Evolutionary conservation across 2,113 vertebrate species (phyloP), one percentile per base, ranked within the genome.

Genomic region (Speoplatyrhinus poulsoni): DNA sequence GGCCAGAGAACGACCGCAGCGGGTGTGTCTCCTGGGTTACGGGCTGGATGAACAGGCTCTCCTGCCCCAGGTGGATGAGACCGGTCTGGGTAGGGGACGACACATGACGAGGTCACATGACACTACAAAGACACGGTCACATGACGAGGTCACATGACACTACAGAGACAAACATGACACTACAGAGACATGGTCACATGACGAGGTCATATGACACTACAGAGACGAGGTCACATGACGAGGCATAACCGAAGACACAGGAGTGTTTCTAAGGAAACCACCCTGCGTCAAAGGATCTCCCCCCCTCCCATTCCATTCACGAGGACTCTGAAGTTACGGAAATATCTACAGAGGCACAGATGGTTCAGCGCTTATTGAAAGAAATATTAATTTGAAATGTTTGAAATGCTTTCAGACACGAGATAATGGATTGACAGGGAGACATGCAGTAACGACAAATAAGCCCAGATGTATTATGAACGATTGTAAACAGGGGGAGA

Each of bases 21-120:
- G 90, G 91, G 4, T 69, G 41, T 0, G 52, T 19, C 9, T 17
- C 7, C n/a, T 68, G 70, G 41, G 88, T 93, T 80, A 95, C 80
- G 0, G 97, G 97, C 65, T 95, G 88, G 65, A 99, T 94, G 41
- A 96, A 91, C 81, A 98, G 79, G 60, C 90, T 92, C 60, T 98
- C 95, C 60, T 92, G 89, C 62, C 92, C 94, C 0, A 94, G 85
- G 48, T 96, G 94, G 79, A 99, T 92, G 52, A 95, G 89, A n/a
- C 96, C 97, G 62, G 92, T 94, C 97, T 99, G 91, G 46, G 82
- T 50, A 86, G 46, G 41, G 61, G 57, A 69, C 65, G 10, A 33
- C 11, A 72, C 47, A 76, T 13, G 74, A 26, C 11, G 36, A 16
- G 0, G 55, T 16, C 33, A 46, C 17, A 46, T 19, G 8, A 32